Evolutionary conservation across 2,113 vertebrate genomes (phyloP).

Genomic region (Calyptommatus sinebrachiatus): DNA sequence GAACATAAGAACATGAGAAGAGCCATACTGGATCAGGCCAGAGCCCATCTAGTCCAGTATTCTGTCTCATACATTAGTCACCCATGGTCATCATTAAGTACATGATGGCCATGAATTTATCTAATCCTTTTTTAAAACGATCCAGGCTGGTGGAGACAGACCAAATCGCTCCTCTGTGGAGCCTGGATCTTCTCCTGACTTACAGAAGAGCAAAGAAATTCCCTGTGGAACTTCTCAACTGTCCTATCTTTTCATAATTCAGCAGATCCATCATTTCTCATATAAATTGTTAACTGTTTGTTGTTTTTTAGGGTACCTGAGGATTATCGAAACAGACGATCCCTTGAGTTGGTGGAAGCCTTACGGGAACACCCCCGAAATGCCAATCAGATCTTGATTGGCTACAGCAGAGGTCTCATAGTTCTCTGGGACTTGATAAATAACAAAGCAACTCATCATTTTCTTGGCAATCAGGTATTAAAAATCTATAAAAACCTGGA

Average conservation of each 20-base stretch:
- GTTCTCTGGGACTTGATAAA: slow-evolving; percentile 87
- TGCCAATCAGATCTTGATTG: slow-evolving; percentile 84
- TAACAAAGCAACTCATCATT: slow-evolving; percentile 73
- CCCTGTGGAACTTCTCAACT: not conserved
- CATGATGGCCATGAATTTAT: too few relatives aligned
- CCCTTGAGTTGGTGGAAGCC: slow-evolving; percentile 89
- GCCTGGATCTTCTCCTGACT: not conserved
- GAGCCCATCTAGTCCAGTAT: too few relatives aligned
- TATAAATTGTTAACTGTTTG: not conserved
- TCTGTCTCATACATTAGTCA: too few relatives aligned
- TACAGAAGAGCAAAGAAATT: not conserved
- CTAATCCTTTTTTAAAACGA: too few relatives aligned
- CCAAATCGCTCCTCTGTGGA: too few relatives aligned
- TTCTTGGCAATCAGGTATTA: slow-evolving; percentile 87
- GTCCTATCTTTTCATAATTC: not conserved
- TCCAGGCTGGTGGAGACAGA: too few relatives aligned
- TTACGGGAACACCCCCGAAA: slow-evolving; percentile 86
- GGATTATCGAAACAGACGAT: slow-evolving; percentile 82
- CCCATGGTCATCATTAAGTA: too few relatives aligned
- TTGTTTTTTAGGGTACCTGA: slow-evolving; percentile 80
- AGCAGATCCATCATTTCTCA: not conserved
- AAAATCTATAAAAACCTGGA: not conserved
- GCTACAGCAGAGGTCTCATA: slow-evolving; percentile 90
- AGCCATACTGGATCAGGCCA: too few relatives aligned
- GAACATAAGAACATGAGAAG: too few relatives aligned